A percentile compares a stretch with the other conserved stretches of the same genome.
Evolutionary conservation across 2,113 vertebrate genomes (phyloP).

Genomic region (Romanogobio albipinnatus): DNA sequence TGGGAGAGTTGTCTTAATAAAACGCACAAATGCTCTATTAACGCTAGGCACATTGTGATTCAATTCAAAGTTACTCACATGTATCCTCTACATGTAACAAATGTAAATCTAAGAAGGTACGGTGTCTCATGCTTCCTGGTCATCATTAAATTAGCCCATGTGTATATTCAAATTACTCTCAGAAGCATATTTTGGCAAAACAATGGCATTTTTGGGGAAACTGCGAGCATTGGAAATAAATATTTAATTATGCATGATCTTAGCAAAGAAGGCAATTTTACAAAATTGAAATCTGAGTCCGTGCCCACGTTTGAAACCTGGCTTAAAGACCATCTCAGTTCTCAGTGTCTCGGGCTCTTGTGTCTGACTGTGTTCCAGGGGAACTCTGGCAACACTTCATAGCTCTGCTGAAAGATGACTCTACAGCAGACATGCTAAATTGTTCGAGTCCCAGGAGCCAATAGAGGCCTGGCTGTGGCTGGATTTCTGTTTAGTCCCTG

Average conservation of each 20-base stretch:
- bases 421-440: conserved; percentile 9
- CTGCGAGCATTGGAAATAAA: neutral
- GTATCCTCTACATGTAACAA: neutral
- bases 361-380: neutral
- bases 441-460: neutral
- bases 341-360: neutral
- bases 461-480: neutral
- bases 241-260: neutral
- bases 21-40: neutral
- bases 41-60: neutral
- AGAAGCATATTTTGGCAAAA: neutral
- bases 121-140: neutral
- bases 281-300: neutral
- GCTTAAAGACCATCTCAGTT: neutral
- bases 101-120: neutral
- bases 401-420: conserved; percentile 16
- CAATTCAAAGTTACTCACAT: neutral
- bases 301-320: neutral
- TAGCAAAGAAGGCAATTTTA: neutral
- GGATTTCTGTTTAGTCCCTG: neutral
- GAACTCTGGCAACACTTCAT: conserved; percentile 17
- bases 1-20: neutral
- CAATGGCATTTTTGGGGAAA: neutral
- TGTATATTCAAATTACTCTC: neutral
- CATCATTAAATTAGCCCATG: neutral